phyloP scores from a whole-genome alignment of 2,797 vertebrate species.

The Scolopax bukidnonensis region DNA sequence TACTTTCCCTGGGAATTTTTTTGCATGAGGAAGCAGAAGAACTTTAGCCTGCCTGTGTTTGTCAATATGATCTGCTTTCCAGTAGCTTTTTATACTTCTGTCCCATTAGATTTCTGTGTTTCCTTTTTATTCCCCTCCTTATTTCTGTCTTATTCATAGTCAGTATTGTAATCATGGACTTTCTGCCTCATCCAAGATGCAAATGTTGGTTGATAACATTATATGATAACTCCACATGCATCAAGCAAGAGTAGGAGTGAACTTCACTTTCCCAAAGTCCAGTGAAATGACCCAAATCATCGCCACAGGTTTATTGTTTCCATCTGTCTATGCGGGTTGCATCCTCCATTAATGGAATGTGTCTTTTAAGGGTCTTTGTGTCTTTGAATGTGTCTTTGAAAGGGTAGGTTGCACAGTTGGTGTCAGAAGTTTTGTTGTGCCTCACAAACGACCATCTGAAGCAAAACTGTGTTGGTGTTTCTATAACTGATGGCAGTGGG shows the following conservation, averaged over 20 bases:
- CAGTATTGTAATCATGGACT: slow-evolving; percentile 12
- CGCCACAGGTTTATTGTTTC: not conserved
- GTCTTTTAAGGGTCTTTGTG: not conserved
- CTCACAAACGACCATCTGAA: not conserved
- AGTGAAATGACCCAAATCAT: not conserved
- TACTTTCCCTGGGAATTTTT: slow-evolving; percentile 32
- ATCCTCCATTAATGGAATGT: not conserved
- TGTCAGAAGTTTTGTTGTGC: not conserved
- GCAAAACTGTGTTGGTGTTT: not conserved
- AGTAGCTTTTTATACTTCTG: not conserved
- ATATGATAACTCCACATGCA: not conserved
- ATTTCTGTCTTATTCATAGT: not conserved
- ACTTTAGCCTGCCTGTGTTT: slow-evolving; percentile 27
- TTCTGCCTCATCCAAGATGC: not conserved
- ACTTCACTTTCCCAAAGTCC: not conserved
- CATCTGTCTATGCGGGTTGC: not conserved
- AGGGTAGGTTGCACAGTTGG: not conserved
- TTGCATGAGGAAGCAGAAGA: slow-evolving; percentile 18
- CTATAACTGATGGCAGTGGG: not conserved
- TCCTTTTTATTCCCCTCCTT: not conserved
- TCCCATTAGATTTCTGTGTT: not conserved
- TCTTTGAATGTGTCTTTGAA: not conserved
- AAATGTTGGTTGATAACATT: not conserved
- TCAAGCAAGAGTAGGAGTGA: not conserved
- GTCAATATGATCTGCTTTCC: slow-evolving; percentile 16